Evolutionary conservation across 1,140 invertebrate genomes (phyloP).

Genomic region (Procambarus clarkii): DNA sequence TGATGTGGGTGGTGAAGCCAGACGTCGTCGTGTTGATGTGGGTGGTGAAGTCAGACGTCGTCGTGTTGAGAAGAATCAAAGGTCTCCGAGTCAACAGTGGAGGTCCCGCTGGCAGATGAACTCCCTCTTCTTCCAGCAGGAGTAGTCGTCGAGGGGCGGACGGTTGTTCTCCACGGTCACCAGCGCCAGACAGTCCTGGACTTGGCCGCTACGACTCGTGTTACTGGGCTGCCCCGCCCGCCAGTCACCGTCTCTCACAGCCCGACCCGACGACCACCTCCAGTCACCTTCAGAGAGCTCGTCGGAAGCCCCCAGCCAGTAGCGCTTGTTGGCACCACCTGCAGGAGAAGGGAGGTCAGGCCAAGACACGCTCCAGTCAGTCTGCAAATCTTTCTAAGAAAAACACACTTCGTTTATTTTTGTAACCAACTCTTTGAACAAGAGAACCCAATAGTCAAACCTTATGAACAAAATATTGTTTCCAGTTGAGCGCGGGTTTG

Average conservation of each 20-base stretch:
- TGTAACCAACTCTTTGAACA: no score
- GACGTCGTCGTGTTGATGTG: no score
- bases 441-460: no score
- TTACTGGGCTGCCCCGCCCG: not conserved
- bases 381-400: no score
- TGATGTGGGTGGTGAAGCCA: no score
- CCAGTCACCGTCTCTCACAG: not conserved
- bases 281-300: not conserved
- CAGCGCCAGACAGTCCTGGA: conserved; percentile 7
- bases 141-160: conserved; percentile 13
- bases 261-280: not conserved
- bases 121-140: conserved; percentile 1
- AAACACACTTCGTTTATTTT: no score
- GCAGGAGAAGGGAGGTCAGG: not conserved
- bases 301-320: conserved; percentile 4
- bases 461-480: no score
- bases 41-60: no score
- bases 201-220: not conserved
- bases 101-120: not conserved
- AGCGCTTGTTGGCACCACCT: not conserved
- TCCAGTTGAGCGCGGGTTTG: no score
- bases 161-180: no score
- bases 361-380: no score
- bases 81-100: not conserved
- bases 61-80: no score